Percentiles rank a stretch among this genome's conserved stretches.
Evolutionary conservation across 2,888 invertebrate species (phyloP).

Genomic region (Drosophila infuscata): DNA sequence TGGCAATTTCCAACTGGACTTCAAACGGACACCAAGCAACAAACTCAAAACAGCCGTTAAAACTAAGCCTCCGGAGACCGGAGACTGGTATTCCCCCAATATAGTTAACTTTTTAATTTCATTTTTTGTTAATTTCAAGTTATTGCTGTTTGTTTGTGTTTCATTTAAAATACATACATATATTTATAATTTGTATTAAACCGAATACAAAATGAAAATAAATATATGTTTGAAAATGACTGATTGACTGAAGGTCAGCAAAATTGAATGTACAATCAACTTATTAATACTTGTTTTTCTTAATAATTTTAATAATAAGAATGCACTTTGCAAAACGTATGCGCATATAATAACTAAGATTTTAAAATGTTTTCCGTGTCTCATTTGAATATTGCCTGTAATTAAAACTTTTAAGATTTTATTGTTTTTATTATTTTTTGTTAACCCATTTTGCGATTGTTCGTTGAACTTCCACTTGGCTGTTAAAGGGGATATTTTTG

Average conservation of each 20-base stretch:
- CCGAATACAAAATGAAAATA: too few species aligned
- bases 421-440: background rate
- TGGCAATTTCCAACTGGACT: conserved; percentile 78
- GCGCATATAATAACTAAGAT: conserved; percentile 6
- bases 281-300: conserved; percentile 60
- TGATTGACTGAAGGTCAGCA: conserved; percentile 76
- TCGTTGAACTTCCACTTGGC: conserved; percentile 59
- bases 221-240: conserved; percentile 64
- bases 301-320: conserved; percentile 20
- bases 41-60: conserved; percentile 50
- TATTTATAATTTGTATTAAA: conserved; percentile 3
- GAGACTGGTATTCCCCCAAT: conserved; percentile 68
- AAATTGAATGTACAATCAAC: conserved; percentile 78
- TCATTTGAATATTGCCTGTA: conserved; percentile 1
- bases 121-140: conserved; percentile 46
- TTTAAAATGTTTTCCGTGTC: conserved; percentile 5
- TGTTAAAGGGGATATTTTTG: conserved; percentile 7
- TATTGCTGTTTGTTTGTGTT: conserved; percentile 42
- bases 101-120: conserved; percentile 26
- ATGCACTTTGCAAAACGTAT: conserved; percentile 38
- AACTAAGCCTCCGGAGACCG: conserved; percentile 36
- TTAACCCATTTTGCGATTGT: conserved; percentile 27
- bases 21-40: conserved; percentile 71
- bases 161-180: conserved; percentile 50
- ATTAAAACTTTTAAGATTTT: conserved; percentile 3